Base-by-base conservation (phyloP, 2,797 vertebrate species). In the Poecilia velifera region DNA sequence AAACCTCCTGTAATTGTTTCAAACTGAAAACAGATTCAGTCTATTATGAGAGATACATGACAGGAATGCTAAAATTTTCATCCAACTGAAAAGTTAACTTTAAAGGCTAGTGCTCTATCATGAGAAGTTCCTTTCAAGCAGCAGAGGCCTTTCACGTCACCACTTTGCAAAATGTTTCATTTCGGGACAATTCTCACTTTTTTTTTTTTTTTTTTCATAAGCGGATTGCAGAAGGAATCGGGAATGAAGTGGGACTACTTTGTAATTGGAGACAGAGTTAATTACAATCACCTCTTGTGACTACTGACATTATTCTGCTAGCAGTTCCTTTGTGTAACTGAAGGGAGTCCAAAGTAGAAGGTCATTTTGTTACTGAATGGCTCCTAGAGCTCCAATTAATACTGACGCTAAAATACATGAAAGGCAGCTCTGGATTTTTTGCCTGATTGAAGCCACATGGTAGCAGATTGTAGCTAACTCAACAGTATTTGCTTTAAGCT, bases 21-120 rank as follows among this genome's bases (percentile, higher is more conserved):
- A 89, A 82, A 90, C 57, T 90, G 83, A 36, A 72, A 87, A 62
- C 80, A 88, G 88, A 92, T 88, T 92, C 88, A 89, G 87, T 82
- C 87, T 89, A 87, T 90, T 87, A 76, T 16, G 80, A 84, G 86
- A 92, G 80, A 84, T 83, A 84, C 87, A 36, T 86, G 86, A 82
- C 79, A 82, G 84, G 53, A n/a, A 86, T 79, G 79, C 82, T 79
- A 84, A 78, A 73, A 87, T 16, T 87, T 80, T 86, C 87, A 90
- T 94, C 91, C 90, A 39, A 66, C 62, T 39, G 64, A 66, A 66
- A 39, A 66, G 64, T 39, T 66, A 66, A 20, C 18, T 89, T 89
- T 89, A 87, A 81, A 76, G 86, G 82, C 77, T 13, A 41, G 80
- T 79, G 79, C 83, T 62, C 59, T 76, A 81, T 91, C 77, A 88